These are phyloP conservation scores for Neopelma chrysocephalum DNA, from an alignment of 2,797 vertebrate species.

Conservation along the genomic window DNA sequence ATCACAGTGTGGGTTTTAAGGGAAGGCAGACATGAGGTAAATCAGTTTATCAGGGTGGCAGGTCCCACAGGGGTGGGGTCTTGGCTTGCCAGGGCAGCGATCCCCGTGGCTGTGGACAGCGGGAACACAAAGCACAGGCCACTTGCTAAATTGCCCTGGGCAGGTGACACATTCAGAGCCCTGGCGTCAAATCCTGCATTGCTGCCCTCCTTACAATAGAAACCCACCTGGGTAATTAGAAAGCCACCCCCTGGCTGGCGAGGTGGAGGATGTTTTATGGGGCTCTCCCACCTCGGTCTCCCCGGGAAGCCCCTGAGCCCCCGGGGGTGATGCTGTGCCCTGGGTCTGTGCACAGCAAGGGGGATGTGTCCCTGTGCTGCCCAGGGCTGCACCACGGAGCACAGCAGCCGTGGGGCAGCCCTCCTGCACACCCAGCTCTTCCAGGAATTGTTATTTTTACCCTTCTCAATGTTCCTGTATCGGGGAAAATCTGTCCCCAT, in stretches of 20 bases:
- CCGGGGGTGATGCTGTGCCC: background rate
- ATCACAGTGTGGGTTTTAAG: background rate
- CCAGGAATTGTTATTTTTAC: background rate
- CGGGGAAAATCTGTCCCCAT: rapidly evolving
- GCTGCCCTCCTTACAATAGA: slow-evolving; percentile 44
- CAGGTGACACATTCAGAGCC: slow-evolving; percentile 67
- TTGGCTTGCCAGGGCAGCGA: background rate
- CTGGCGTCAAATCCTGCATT: slow-evolving; percentile 63
- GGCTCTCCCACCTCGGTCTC: background rate
- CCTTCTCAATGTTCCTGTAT: background rate
- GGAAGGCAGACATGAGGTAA: background rate
- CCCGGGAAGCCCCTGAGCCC: background rate
- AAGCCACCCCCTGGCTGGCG: background rate
- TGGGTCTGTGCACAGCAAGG: background rate
- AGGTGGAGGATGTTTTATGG: slow-evolving; percentile 39
- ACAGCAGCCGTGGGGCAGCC: rapidly evolving
- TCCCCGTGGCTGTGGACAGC: background rate
- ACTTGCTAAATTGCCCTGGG: background rate
- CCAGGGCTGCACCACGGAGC: background rate
- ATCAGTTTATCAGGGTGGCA: background rate
- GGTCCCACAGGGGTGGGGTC: background rate
- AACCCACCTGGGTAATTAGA: slow-evolving; percentile 65
- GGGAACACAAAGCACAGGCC: background rate
- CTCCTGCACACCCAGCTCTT: background rate
- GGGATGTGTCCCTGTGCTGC: background rate